Base-by-base conservation (phyloP, 2,888 invertebrate species). In the Cantharis rustica region DNA sequence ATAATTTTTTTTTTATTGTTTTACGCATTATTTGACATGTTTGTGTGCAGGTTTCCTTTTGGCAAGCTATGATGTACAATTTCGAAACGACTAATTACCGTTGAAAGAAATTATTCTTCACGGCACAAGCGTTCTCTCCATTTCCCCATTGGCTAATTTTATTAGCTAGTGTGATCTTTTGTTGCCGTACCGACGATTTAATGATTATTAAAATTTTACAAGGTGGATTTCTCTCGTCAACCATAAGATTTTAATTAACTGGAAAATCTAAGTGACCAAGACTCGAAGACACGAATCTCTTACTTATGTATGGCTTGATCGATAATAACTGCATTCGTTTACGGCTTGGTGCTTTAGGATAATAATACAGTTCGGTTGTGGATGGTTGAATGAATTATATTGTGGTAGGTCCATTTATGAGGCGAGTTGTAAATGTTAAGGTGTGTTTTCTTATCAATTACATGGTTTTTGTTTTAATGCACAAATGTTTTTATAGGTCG, bases 271-370 rank as follows among this genome's bases (percentile, higher is more conserved):
- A n/a, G 47, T n/a, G 47, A 47, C 47, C 47, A 47, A 47, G 47
- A 47, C 47, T 47, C 7, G n/a, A 47, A 47, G 47, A 47, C 47
- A 47, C 47, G 47, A 47, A 47, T 47, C 47, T 47, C n/a, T 47
- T 47, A n/a, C 47, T 47, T 75, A 75, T 75, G 74, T 69, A 64
- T 69, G 69, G 69, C 71, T 69, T 75, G 61, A 75, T 75, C 61
- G 47, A 47, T 66, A 71, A 71, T 75, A 62, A 71, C 68, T 47
- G 26, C 68, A 69, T 31, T 71, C 27, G 47, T 75, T 75, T 70
- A 75, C 72, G 75, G 72, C 69, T 72, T 68, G 75, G 26, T 75
- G 72, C 61, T 71, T 75, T 69, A 72, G 69, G 47, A 75, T 75
- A 75, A 75, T 75, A 69, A 68, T 70, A 74, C 69, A 69, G 61